Evolutionary conservation across 2,888 invertebrate species (phyloP).

Genomic region (Drosophila percnosoma): DNA sequence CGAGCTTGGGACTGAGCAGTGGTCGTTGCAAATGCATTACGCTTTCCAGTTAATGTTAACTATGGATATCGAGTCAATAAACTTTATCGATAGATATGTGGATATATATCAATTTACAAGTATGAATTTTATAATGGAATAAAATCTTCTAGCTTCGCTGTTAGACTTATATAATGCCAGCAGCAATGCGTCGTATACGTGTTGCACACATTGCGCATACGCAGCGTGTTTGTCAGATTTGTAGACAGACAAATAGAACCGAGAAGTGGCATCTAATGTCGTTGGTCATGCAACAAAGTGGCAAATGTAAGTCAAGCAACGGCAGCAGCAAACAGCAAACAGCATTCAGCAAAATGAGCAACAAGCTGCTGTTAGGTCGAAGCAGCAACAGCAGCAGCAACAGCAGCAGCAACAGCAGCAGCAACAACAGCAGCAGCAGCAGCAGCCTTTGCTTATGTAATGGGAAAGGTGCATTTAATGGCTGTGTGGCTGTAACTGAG

Average conservation of each 20-base stretch:
- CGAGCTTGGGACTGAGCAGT: too few relatives aligned
- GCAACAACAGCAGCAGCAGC: conserved; percentile 2
- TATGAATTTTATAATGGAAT: too few relatives aligned
- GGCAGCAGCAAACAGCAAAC: not conserved
- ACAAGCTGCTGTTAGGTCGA: conserved; percentile 30
- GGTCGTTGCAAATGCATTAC: too few relatives aligned
- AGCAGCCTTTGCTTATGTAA: conserved; percentile 43
- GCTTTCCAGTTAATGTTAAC: too few relatives aligned
- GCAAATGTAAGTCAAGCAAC: conserved; percentile 22
- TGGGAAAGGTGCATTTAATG: conserved; percentile 60
- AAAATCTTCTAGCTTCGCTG: not conserved
- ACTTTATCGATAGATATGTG: too few relatives aligned
- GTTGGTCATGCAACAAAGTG: not conserved
- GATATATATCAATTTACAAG: too few relatives aligned
- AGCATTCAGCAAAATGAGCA: not conserved
- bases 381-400: not conserved
- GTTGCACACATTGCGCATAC: conserved; percentile 29
- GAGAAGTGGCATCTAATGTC: not conserved
- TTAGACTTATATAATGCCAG: not conserved
- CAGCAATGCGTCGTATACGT: conserved; percentile 19
- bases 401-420: not conserved
- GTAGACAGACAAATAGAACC: not conserved
- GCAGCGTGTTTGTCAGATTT: conserved; percentile 10
- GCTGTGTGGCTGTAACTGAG: conserved; percentile 17
- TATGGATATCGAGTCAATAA: too few relatives aligned